Evolutionary conservation across 53 echinoderm and acorn worm genomes (phyloP).

Genomic region (Arbacia lixula): DNA sequence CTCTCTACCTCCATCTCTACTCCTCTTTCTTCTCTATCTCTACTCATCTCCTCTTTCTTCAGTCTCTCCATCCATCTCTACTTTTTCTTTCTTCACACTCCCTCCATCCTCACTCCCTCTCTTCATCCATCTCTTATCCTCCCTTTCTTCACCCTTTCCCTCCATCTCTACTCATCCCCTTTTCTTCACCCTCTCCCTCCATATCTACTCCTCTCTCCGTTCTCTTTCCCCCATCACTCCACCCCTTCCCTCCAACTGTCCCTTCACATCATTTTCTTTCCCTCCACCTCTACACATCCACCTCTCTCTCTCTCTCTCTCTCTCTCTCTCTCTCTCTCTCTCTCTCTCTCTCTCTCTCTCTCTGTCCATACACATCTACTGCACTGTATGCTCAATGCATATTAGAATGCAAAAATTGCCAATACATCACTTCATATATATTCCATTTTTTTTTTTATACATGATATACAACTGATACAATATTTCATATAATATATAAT

Average conservation of each 20-base stretch:
- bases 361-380: neutral
- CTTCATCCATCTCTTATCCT: too few species aligned
- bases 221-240: neutral
- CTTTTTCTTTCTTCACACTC: too few species aligned
- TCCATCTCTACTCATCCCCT: too few species aligned
- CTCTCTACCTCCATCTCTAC: too few species aligned
- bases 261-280: neutral
- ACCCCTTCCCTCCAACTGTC: neutral
- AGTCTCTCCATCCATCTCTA: neutral
- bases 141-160: neutral
- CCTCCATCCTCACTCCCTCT: too few species aligned
- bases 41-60: neutral
- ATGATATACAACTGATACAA: too few species aligned
- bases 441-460: too few species aligned
- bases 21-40: neutral
- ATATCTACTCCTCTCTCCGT: neutral
- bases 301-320: neutral
- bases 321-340: neutral
- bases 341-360: neutral
- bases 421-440: too few species aligned
- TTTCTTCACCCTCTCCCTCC: too few species aligned
- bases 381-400: too few species aligned
- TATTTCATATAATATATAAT: constrained; percentile 47
- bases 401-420: too few species aligned
- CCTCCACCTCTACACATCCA: neutral